phyloP scores from a whole-genome alignment of 2,888 invertebrate genomes.

The Drosophila sordidapex region DNA sequence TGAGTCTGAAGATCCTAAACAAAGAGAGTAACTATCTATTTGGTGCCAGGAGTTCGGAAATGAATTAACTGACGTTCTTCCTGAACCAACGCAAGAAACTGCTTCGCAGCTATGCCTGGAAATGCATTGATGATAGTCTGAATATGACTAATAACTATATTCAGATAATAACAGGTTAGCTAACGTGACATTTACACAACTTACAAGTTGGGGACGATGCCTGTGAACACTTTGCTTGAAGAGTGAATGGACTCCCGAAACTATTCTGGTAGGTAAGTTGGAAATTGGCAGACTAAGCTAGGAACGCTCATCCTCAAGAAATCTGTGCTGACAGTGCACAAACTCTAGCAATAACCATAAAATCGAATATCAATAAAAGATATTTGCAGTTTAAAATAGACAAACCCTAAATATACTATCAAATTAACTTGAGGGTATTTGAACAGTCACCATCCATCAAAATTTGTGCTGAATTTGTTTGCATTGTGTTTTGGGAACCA shows the following conservation, averaged over 20 bases:
- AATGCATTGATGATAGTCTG: not conserved
- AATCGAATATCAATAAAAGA: not conserved
- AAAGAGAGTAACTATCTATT: not conserved
- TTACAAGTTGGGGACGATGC: not conserved
- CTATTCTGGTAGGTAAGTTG: not conserved
- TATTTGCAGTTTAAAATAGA: not conserved
- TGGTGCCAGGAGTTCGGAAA: not conserved
- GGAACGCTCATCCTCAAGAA: not conserved
- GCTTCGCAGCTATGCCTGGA: not conserved
- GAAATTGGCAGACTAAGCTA: not conserved
- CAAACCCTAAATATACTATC: not conserved
- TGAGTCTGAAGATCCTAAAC: not conserved
- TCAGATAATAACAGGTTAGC: not conserved
- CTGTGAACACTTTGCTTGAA: not conserved
- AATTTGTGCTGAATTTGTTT: slow-evolving; percentile 2
- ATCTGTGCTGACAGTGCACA: not conserved
- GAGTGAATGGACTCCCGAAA: not conserved
- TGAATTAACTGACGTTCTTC: not conserved
- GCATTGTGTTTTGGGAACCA: slow-evolving; percentile 35
- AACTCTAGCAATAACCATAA: no score
- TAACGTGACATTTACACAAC: not conserved
- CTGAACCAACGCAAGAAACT: not conserved
- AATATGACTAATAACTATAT: not conserved
- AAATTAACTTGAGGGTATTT: slow-evolving; percentile 31
- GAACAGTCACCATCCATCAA: not conserved